Percentiles rank a stretch among this genome's conserved stretches.
These are phyloP conservation scores for Aporrectodea caliginosa DNA, from an alignment of 1,140 invertebrate species.

Conservation along the genomic window DNA sequence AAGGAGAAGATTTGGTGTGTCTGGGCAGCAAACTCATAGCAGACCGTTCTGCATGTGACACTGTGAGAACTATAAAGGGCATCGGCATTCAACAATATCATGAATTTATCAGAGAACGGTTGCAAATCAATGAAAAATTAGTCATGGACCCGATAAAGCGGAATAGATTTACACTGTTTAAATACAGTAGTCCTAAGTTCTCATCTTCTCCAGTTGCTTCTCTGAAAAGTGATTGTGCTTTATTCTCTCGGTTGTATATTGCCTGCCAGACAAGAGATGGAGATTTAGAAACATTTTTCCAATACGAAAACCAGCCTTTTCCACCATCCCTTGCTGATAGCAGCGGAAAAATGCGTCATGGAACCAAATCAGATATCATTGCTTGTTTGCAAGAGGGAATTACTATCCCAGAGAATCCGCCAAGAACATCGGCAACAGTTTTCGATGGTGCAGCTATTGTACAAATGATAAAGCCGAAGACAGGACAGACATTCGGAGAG, in stretches of 20 bases:
- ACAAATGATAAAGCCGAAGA: slow-evolving; percentile 32
- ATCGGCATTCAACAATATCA: slow-evolving; percentile 20
- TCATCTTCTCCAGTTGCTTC: slow-evolving; percentile 7
- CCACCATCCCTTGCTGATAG: slow-evolving; percentile 29
- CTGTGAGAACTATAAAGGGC: background rate
- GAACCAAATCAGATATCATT: slow-evolving; percentile 20
- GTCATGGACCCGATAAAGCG: slow-evolving; percentile 22
- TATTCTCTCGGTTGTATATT: slow-evolving; percentile 33
- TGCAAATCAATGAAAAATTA: slow-evolving; percentile 1
- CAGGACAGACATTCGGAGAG: slow-evolving; percentile 32
- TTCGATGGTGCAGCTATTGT: slow-evolving; percentile 36
- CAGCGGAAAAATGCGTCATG: slow-evolving; percentile 12
- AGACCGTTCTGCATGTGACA: slow-evolving; percentile 11
- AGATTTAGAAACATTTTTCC: slow-evolving; percentile 29
- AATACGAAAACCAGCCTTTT: slow-evolving; percentile 26
- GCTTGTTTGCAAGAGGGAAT: too few species aligned
- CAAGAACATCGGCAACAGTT: slow-evolving; percentile 20
- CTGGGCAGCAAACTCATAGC: slow-evolving; percentile 13
- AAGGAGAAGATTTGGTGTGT: slow-evolving; percentile 31
- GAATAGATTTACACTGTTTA: too few species aligned
- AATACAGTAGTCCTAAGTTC: too few species aligned
- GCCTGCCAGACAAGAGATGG: slow-evolving; percentile 33
- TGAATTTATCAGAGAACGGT: slow-evolving; percentile 15
- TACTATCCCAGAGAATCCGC: too few species aligned
- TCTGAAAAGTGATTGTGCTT: slow-evolving; percentile 19